These are phyloP conservation scores for Uloborus diversus DNA, from an alignment of 1,140 invertebrate genomes.

Conservation along the genomic window DNA sequence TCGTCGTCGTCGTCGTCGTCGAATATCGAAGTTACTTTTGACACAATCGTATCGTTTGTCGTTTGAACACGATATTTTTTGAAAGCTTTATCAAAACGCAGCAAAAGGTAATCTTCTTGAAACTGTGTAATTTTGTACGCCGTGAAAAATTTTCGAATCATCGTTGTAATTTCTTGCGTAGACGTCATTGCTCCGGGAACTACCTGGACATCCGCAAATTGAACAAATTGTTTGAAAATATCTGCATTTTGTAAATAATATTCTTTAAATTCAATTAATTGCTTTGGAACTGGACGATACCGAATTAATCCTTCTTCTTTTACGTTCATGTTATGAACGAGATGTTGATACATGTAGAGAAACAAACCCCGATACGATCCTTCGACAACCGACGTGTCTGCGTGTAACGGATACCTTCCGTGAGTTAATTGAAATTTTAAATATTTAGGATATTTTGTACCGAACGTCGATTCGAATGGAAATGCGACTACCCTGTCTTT, in stretches of 20 bases:
- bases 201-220: slow-evolving; percentile 4
- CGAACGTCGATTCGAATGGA: slow-evolving; percentile 9
- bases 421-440: background rate
- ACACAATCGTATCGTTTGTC: background rate
- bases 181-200: background rate
- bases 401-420: background rate
- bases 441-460: background rate
- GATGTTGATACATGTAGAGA: background rate
- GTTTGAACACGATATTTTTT: background rate
- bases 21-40: background rate
- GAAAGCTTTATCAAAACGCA: slow-evolving; percentile 30
- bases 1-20: background rate
- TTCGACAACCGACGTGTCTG: slow-evolving; percentile 5
- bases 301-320: background rate
- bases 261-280: slow-evolving; percentile 4
- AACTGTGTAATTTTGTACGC: background rate
- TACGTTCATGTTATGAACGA: background rate
- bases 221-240: slow-evolving; percentile 14
- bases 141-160: slow-evolving; percentile 25
- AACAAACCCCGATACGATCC: slow-evolving; percentile 2
- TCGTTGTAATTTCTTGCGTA: slow-evolving; percentile 3
- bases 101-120: slow-evolving; percentile 1
- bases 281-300: background rate
- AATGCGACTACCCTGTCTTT: slow-evolving; percentile 17
- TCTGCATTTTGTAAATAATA: slow-evolving; percentile 5